phyloP scores from a whole-genome alignment of 2,888 invertebrate species.

The Pseudoips prasinana region DNA sequence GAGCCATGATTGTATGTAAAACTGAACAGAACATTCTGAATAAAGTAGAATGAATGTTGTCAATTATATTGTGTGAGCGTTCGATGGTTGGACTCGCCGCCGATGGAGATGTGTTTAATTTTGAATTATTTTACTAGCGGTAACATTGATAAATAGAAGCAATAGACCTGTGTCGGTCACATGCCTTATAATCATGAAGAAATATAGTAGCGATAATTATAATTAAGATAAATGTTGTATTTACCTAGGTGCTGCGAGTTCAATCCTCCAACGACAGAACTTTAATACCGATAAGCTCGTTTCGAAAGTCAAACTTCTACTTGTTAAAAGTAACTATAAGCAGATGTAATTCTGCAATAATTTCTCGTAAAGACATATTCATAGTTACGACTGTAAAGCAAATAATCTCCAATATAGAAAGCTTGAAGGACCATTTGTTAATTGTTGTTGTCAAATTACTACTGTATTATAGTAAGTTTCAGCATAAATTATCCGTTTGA shows the following conservation, averaged over 20 bases:
- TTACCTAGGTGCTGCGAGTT: slow-evolving; percentile 14
- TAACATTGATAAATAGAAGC: too few relatives aligned
- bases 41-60: slow-evolving; percentile 64
- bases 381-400: slow-evolving; percentile 44
- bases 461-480: slow-evolving; percentile 68
- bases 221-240: slow-evolving; percentile 24
- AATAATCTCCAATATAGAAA: slow-evolving; percentile 67
- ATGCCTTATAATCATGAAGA: slow-evolving; percentile 26
- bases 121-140: not conserved
- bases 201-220: slow-evolving; percentile 23
- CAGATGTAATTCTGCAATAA: slow-evolving; percentile 35
- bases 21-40: slow-evolving; percentile 44
- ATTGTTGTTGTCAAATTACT: slow-evolving; percentile 59
- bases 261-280: slow-evolving; percentile 16
- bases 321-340: slow-evolving; percentile 38
- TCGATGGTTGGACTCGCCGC: slow-evolving; percentile 39
- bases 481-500: slow-evolving; percentile 78
- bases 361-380: slow-evolving; percentile 41
- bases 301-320: slow-evolving; percentile 34
- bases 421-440: slow-evolving; percentile 73
- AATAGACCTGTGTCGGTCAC: too few relatives aligned
- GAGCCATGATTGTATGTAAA: slow-evolving; percentile 57
- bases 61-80: slow-evolving; percentile 59
- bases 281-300: slow-evolving; percentile 30
- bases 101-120: slow-evolving; percentile 15